phyloP scores from a whole-genome alignment of 2,888 invertebrate genomes.

The Acrobasis suavella region DNA sequence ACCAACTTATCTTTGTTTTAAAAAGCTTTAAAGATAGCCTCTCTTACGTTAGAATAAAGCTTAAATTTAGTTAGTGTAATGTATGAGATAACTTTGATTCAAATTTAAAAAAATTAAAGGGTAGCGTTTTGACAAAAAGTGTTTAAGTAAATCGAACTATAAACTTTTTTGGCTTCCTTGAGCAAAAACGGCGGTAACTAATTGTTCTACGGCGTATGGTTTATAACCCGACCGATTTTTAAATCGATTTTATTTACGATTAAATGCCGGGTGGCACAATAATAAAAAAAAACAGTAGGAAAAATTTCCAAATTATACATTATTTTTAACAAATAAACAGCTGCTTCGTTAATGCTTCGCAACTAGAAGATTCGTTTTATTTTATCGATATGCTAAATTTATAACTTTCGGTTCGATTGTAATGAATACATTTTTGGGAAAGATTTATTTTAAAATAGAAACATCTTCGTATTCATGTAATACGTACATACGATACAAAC shows the following conservation, averaged over 20 bases:
- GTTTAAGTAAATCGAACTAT: conserved; percentile 56
- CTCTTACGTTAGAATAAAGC: conserved; percentile 33
- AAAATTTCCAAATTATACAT: conserved; percentile 49
- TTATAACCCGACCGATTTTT: conserved; percentile 47
- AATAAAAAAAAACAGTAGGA: conserved; percentile 76
- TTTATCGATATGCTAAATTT: neutral
- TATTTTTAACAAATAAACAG: conserved; percentile 24
- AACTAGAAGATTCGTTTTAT: neutral
- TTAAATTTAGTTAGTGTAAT: conserved; percentile 21
- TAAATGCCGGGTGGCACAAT: conserved; percentile 49
- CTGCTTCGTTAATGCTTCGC: conserved; percentile 18
- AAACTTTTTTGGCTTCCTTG: conserved; percentile 49
- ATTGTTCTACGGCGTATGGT: conserved; percentile 41
- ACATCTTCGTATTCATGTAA: too few relatives aligned
- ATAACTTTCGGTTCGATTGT: too few relatives aligned
- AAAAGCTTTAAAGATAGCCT: conserved; percentile 11
- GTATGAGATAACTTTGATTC: neutral
- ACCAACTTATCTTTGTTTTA: conserved; percentile 28
- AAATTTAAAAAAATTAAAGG: conserved; percentile 43
- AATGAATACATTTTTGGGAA: too few relatives aligned
- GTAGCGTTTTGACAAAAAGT: conserved; percentile 54
- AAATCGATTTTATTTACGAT: conserved; percentile 60
- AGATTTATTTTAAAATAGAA: too few relatives aligned
- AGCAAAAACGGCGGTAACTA: conserved; percentile 50
- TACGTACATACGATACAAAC: too few relatives aligned